Conservation (phyloP, 2,797 vertebrate genomes). For the Notolabrus celidotus region DNA sequence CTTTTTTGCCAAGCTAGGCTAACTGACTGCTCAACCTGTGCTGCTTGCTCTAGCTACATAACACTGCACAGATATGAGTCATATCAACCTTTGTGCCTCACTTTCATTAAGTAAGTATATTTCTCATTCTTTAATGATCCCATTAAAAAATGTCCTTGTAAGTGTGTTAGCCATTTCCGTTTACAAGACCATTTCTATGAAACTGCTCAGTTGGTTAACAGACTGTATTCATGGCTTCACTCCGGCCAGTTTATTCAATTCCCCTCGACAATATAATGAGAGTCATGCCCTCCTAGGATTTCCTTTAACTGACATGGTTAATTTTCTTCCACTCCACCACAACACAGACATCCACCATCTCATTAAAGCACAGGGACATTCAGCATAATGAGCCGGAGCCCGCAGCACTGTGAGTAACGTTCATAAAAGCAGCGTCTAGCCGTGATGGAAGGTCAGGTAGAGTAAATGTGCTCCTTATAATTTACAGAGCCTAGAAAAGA, state of each 20-base stretch:
- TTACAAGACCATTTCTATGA: neutral
- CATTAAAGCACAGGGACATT: slow-evolving; percentile 54
- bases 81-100: neutral
- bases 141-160: neutral
- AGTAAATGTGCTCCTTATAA: slow-evolving; percentile 17
- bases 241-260: slow-evolving; percentile 16
- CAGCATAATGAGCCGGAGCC: slow-evolving; percentile 48
- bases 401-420: slow-evolving; percentile 32
- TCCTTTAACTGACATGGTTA: slow-evolving; percentile 54
- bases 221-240: slow-evolving; percentile 31
- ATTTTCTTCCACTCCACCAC: slow-evolving; percentile 45
- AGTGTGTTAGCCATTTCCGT: neutral
- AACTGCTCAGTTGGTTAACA: slow-evolving; percentile 5
- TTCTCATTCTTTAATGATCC: neutral
- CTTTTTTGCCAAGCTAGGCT: neutral
- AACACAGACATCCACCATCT: slow-evolving; percentile 47
- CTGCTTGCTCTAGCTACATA: too few species aligned
- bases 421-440: slow-evolving; percentile 36
- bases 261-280: slow-evolving; percentile 2
- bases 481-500: slow-evolving; percentile 10
- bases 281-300: slow-evolving; percentile 49
- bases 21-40: neutral
- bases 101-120: neutral
- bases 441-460: neutral
- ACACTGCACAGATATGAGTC: neutral